phyloP scores from a whole-genome alignment of 2,797 vertebrate genomes.

The Steatocranus sp. region DNA sequence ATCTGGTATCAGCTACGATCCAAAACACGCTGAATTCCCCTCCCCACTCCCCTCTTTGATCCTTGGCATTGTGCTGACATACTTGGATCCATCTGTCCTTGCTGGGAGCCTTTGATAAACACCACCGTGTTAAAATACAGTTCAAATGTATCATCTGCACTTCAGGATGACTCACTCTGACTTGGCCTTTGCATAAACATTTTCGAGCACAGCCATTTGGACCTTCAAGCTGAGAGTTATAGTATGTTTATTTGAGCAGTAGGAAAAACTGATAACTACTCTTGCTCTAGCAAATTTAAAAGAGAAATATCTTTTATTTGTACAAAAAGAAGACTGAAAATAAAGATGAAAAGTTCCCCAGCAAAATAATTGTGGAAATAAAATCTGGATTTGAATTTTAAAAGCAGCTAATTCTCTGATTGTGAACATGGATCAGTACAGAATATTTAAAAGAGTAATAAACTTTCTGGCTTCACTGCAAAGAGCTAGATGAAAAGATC shows the following conservation, averaged over 20 bases:
- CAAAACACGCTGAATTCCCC: background rate
- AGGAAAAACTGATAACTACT: background rate
- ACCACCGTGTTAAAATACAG: conserved; percentile 1
- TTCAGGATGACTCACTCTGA: conserved; percentile 9
- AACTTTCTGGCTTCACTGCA: background rate
- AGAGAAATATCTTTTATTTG: background rate
- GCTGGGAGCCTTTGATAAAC: background rate
- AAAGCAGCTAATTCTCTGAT: background rate
- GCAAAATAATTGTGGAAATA: background rate
- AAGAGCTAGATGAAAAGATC: background rate
- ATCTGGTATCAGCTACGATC: conserved; percentile 23
- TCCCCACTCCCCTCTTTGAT: background rate
- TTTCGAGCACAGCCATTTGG: background rate
- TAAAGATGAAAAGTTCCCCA: background rate
- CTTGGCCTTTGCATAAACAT: conserved; percentile 15
- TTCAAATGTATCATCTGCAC: conserved; percentile 10
- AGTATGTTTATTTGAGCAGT: background rate
- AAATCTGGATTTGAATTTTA: background rate
- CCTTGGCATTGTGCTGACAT: conserved; percentile 13
- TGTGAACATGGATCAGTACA: background rate
- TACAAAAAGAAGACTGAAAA: background rate
- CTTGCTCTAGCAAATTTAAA: background rate
- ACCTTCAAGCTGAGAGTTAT: background rate
- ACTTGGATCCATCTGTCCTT: conserved; percentile 26
- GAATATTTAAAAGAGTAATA: background rate